Base-by-base conservation (phyloP, 2,797 vertebrate genomes). In the Mycteria americana region DNA sequence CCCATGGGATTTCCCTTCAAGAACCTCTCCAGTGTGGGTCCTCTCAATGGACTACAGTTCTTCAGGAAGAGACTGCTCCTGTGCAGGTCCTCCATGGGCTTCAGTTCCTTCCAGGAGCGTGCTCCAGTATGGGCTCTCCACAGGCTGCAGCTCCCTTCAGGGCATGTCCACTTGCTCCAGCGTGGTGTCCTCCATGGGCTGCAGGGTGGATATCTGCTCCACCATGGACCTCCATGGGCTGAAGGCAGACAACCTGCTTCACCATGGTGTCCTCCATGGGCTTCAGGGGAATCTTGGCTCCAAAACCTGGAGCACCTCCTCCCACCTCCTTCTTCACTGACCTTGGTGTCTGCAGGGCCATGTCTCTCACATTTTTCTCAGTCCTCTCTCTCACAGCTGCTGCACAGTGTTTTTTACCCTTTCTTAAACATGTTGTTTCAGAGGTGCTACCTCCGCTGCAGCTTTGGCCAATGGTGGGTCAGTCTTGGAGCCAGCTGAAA, bases 11-110 rank as follows among this genome's bases (percentile, higher is more conserved):
- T 67, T 75, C 5, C 6, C 23, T 56, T 60, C 19, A 65, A 35
- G 33, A 23, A 27, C n/a, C 65, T 8, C 7, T 64, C 10, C 21
- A 51, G 9, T 4, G 3, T 27, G 31, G 12, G 5, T 56, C 18
- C 14, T 72, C 35, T 70, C 8, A 39, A 18, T 15, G 12, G 27
- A 45, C 21, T 48, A 12, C 13, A 50, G 39, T 24, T 5, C 8
- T 45, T 54, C 21, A 50, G 35, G 22, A 54, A 57, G 48, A 75
- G 22, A 9, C 16, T 48, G 10, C 3, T 78, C 13, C 22, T 72
- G 6, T 11, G 21, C 5, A 3, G 6, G 7, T 63, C 6, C 30
- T 14, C 8, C 28, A n/a, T 0, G 14, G 30, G 7, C 22, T 31
- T 62, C 19, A 33, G 30, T 12, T 76, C 51, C 35, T 87, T 18